These are phyloP conservation scores for Sarcophaga subvicina DNA, from an alignment of 2,888 invertebrate genomes.

Conservation along the genomic window DNA sequence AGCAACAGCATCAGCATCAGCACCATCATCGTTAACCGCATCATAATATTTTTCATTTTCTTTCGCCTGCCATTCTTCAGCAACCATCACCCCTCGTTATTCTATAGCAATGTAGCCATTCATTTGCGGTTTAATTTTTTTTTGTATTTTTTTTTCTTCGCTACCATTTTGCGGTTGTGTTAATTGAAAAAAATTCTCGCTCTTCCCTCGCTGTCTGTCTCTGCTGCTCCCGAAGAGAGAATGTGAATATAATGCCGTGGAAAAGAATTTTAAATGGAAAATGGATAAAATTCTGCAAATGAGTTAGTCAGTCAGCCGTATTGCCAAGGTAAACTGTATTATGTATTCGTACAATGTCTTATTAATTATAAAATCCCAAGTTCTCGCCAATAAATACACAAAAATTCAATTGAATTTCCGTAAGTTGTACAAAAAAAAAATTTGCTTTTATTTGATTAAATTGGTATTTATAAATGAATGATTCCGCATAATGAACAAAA, in stretches of 20 bases:
- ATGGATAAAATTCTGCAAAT: constrained; percentile 41
- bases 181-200: constrained; percentile 52
- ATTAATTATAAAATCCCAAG: constrained; percentile 41
- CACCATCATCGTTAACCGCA: background rate
- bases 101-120: constrained; percentile 4
- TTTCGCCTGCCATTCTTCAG: background rate
- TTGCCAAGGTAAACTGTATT: too few relatives aligned
- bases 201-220: background rate
- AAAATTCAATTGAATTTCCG: constrained; percentile 27
- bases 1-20: background rate
- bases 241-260: too few relatives aligned
- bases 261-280: constrained; percentile 24
- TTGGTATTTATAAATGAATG: background rate
- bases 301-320: background rate
- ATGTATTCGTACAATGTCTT: background rate
- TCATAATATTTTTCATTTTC: background rate
- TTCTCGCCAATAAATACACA: too few relatives aligned
- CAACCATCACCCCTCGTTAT: background rate
- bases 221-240: too few relatives aligned
- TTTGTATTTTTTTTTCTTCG: background rate
- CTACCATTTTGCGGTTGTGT: constrained; percentile 55
- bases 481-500: background rate
- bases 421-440: constrained; percentile 21
- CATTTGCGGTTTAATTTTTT: constrained; percentile 50
- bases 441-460: constrained; percentile 24